A percentile compares a stretch with the other conserved stretches of the same genome.
phyloP scores from a whole-genome alignment of 2,888 invertebrate species.

The Sesia apiformis region DNA sequence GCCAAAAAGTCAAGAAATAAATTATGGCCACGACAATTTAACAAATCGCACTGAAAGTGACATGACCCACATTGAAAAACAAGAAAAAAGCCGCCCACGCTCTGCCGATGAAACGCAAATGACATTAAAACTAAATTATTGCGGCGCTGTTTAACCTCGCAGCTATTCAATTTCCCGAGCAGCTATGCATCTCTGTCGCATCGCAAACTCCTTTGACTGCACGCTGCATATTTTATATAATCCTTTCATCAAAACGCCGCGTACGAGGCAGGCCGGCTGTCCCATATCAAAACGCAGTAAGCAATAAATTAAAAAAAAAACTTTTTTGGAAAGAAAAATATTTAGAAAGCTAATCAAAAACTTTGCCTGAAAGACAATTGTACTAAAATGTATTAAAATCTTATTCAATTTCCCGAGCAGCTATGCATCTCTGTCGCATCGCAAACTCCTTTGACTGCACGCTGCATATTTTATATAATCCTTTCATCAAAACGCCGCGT shows the following conservation, averaged over 20 bases:
- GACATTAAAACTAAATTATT: slow-evolving; percentile 60
- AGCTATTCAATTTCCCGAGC: slow-evolving; percentile 63
- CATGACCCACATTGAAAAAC: slow-evolving; percentile 27
- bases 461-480: slow-evolving; percentile 36
- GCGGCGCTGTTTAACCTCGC: slow-evolving; percentile 39
- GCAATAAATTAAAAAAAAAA: no score
- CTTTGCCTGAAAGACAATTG: no score
- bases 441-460: slow-evolving; percentile 51
- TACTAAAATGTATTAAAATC: no score
- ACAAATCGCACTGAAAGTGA: slow-evolving; percentile 27
- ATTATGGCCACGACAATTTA: slow-evolving; percentile 16
- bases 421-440: slow-evolving; percentile 61
- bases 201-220: slow-evolving; percentile 50
- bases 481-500: slow-evolving; percentile 67
- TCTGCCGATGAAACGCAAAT: slow-evolving; percentile 6
- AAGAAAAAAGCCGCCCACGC: slow-evolving; percentile 1
- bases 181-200: slow-evolving; percentile 61
- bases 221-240: slow-evolving; percentile 32
- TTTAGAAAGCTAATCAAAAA: no score
- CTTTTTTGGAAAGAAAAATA: no score
- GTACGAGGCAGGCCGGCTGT: slow-evolving; percentile 17
- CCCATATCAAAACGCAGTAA: no score
- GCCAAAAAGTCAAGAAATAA: slow-evolving; percentile 11
- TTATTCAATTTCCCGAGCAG: slow-evolving; percentile 62
- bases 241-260: slow-evolving; percentile 69